Conservation (phyloP, 2,113 vertebrate species). For the Saguinus midas region DNA sequence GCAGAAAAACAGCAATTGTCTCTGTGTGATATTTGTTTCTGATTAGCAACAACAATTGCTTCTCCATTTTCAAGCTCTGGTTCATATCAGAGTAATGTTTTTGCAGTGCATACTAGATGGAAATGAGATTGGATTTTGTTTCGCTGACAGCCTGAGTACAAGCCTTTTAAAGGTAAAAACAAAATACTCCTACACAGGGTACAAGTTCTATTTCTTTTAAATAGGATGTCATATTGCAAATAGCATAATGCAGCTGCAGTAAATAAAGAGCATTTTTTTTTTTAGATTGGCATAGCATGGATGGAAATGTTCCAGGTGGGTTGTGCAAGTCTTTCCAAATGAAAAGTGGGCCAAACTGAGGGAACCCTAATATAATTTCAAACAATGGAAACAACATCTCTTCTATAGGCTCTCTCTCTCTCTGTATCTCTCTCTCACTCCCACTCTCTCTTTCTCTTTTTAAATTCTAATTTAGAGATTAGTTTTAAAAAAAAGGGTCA, state of each 20-base stretch:
- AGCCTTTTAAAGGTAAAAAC: constrained; percentile 48
- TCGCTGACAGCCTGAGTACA: constrained; percentile 31
- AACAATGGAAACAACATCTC: background rate
- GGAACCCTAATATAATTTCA: background rate
- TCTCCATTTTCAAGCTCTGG: constrained; percentile 31
- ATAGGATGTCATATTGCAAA: background rate
- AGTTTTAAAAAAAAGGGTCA: background rate
- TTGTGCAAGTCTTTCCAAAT: background rate
- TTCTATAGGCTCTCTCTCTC: background rate
- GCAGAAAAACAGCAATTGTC: background rate
- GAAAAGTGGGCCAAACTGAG: background rate
- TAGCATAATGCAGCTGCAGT: background rate
- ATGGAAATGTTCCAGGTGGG: background rate
- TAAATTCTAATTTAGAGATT: background rate
- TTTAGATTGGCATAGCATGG: background rate
- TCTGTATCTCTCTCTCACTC: no score
- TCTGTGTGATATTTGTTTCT: constrained; percentile 51
- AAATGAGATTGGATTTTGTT: constrained; percentile 40
- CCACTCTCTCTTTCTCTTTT: no score
- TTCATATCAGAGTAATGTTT: constrained; percentile 31
- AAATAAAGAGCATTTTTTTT: background rate
- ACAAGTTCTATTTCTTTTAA: constrained; percentile 31
- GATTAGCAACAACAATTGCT: constrained; percentile 42
- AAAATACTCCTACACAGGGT: constrained; percentile 48
- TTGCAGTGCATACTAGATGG: background rate